Evolutionary conservation across 2,113 vertebrate species (phyloP).

Genomic region (Solea senegalensis): DNA sequence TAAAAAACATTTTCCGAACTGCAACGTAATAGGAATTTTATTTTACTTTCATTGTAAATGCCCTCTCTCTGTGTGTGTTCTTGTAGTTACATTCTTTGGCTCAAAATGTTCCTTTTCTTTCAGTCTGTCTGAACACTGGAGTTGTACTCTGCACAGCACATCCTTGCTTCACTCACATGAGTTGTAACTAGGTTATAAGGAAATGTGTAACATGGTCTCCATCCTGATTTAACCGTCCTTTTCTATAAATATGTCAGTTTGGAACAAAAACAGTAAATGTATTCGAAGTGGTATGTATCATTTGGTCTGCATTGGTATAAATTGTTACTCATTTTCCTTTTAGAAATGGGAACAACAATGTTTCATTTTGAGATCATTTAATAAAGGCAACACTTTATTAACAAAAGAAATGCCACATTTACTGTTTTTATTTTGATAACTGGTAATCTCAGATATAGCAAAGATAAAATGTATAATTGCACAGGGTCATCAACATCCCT

Average conservation of each 20-base stretch:
- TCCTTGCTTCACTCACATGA: conserved; percentile 13
- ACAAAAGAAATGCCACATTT: background rate
- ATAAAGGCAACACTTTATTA: conserved; percentile 31
- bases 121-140: conserved; percentile 49
- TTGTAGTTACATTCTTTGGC: background rate
- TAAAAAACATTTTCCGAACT: conserved; percentile 15
- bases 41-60: background rate
- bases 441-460: conserved; percentile 2
- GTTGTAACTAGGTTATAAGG: background rate
- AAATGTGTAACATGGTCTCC: background rate
- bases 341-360: conserved; percentile 8
- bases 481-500: conserved; percentile 3
- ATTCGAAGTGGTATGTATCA: conserved; percentile 3
- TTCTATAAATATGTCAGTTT: background rate
- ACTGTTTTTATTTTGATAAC: background rate
- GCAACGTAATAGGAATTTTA: conserved; percentile 4
- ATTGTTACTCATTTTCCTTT: conserved; percentile 13
- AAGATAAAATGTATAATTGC: background rate
- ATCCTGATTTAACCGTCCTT: background rate
- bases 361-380: conserved; percentile 29
- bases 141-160: conserved; percentile 4
- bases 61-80: conserved; percentile 2
- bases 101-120: conserved; percentile 4
- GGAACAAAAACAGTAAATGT: conserved; percentile 9
- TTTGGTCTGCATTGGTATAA: conserved; percentile 34